Conservation (phyloP, 2,797 vertebrate genomes). For the Amblyopsis hoosieri region DNA sequence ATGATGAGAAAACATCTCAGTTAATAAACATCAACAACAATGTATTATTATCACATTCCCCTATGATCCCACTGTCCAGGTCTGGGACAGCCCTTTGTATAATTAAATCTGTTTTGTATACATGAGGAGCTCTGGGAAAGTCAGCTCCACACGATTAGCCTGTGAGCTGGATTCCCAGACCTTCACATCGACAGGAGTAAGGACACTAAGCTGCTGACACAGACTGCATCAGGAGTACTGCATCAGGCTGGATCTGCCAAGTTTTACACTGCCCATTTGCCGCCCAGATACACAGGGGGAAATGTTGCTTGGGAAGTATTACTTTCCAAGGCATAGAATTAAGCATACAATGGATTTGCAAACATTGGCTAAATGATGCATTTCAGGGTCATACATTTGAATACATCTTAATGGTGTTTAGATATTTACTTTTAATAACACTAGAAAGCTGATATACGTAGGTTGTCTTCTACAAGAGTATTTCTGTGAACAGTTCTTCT, state of each 20-base stretch:
- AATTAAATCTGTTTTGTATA: slow-evolving; percentile 69
- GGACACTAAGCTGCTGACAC: slow-evolving; percentile 51
- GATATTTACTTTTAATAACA: no score
- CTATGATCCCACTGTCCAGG: slow-evolving; percentile 28
- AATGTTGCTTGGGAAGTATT: slow-evolving; percentile 14
- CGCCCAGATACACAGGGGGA: slow-evolving; percentile 7
- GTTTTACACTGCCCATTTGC: slow-evolving; percentile 36
- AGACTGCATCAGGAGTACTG: slow-evolving; percentile 20
- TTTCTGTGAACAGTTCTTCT: slow-evolving; percentile 41
- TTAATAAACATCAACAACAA: slow-evolving; percentile 29
- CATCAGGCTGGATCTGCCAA: slow-evolving; percentile 49
- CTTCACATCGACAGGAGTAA: slow-evolving; percentile 55
- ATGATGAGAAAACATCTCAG: slow-evolving; percentile 19
- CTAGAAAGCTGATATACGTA: no score
- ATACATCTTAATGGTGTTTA: no score
- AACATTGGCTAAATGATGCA: no score
- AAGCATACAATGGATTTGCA: no score
- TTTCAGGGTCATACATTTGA: no score
- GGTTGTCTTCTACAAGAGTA: slow-evolving; percentile 19
- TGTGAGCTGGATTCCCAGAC: slow-evolving; percentile 61
- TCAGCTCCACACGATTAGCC: slow-evolving; percentile 58
- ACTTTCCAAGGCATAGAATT: background rate
- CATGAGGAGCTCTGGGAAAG: slow-evolving; percentile 31
- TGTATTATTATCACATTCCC: slow-evolving; percentile 23
- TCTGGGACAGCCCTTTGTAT: slow-evolving; percentile 65